Percentiles rank a stretch among this genome's conserved stretches.
phyloP scores from a whole-genome alignment of 1,140 invertebrate genomes.

The Argopecten irradians region DNA sequence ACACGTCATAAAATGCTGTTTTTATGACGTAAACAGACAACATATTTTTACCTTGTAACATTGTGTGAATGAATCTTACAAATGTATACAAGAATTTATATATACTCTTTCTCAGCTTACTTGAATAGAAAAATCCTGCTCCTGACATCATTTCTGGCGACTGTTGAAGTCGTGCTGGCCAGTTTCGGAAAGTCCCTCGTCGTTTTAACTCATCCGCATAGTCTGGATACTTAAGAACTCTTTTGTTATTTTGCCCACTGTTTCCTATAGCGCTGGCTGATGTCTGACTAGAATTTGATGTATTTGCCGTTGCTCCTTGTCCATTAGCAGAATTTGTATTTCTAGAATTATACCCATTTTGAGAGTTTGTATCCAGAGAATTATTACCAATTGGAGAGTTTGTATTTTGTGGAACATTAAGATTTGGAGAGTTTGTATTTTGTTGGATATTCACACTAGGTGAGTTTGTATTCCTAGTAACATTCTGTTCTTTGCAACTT shows the following conservation, averaged over 20 bases:
- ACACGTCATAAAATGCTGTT: too few relatives aligned
- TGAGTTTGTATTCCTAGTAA: neutral
- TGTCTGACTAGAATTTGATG: neutral
- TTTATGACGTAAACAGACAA: too few relatives aligned
- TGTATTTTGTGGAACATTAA: too few relatives aligned
- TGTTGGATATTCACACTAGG: too few relatives aligned
- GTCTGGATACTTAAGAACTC: too few relatives aligned
- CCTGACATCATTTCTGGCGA: conserved; percentile 92
- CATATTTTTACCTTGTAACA: too few relatives aligned
- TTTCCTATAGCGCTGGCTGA: neutral
- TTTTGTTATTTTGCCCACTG: neutral
- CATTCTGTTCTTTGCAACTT: neutral
- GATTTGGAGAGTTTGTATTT: too few relatives aligned
- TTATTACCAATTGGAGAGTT: too few relatives aligned
- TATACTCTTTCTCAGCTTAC: too few relatives aligned
- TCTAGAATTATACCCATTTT: neutral
- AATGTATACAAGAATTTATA: too few relatives aligned
- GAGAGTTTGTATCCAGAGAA: neutral
- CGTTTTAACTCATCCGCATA: too few relatives aligned
- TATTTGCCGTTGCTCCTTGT: neutral
- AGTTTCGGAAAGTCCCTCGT: conserved; percentile 84
- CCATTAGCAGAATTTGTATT: conserved; percentile 17
- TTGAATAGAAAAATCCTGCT: conserved; percentile 80
- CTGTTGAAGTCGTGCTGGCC: conserved; percentile 94
- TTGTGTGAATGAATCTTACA: too few relatives aligned